Base-by-base conservation (phyloP, 2,113 vertebrate genomes). In the Suncus etruscus region DNA sequence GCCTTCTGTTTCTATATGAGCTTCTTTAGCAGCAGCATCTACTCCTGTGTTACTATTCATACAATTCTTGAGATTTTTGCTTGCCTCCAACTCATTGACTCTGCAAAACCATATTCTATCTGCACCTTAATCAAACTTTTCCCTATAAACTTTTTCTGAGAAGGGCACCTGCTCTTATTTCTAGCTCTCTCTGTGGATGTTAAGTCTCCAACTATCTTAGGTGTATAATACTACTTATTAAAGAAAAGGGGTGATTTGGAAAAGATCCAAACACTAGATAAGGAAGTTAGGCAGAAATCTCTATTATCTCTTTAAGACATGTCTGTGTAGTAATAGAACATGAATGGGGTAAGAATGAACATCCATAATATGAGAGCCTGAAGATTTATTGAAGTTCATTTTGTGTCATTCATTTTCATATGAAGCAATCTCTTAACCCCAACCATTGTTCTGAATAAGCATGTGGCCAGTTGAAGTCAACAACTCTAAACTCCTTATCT, bases 121-220 rank as follows among this genome's bases (percentile, higher is more conserved):
- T 25, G 54, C 2, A 69, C 20, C 65, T 73, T 82, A 81, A 63
- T 50, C 20, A 20, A 74, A 78, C 16, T 68, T n/a, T 93, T 70
- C 12, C 9, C 82, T 86, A 11, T 32, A 32, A 48, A 74, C 25
- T 73, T 4, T 12, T 93, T 86, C n/a, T 89, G 32, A 58, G 39
- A 73, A 77, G 5, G 45, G 47, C 3, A 58, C 14, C 54, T 77
- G 47, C 48, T 54, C 68, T 81, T n/a, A 65, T 73, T 50, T 81
- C 54, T 69, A 82, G 27, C n/a, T 85, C 50, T 69, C 66, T 74
- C 66, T 74, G 63, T 79, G 31, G 48, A 87, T 87, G 83, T 87
- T 48, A 87, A 87, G 61, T 11, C 48, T 29, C 63, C 66, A 90
- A 22, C 1, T 73, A 69, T 69, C 47, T 87, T 90, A 69, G 48